These are phyloP conservation scores for Thamnophis sirtalis DNA, from an alignment of 2,113 vertebrate species.

Conservation along the genomic window DNA sequence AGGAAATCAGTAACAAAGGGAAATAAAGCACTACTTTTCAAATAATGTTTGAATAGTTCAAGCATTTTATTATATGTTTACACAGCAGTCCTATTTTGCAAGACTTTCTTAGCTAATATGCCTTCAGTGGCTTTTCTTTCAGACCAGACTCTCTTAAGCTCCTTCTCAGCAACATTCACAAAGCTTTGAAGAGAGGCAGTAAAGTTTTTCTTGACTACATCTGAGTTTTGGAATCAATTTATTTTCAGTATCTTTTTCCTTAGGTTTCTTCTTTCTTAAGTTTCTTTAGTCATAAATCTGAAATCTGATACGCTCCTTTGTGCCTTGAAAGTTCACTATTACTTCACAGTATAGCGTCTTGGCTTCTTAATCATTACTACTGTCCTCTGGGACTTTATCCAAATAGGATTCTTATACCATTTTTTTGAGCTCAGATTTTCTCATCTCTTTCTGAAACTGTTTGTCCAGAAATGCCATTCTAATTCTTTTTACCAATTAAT, in stretches of 20 bases:
- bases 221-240: neutral
- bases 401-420: neutral
- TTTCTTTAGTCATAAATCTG: neutral
- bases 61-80: neutral
- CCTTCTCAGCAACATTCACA: neutral
- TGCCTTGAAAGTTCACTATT: neutral
- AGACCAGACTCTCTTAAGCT: neutral
- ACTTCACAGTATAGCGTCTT: neutral
- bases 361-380: neutral
- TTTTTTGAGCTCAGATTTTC: neutral
- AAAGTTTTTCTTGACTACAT: neutral
- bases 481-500: neutral
- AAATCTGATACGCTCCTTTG: neutral
- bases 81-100: neutral
- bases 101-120: neutral
- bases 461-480: neutral
- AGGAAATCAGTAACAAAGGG: neutral
- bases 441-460: neutral
- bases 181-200: neutral
- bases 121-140: neutral
- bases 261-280: neutral
- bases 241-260: neutral
- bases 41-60: neutral
- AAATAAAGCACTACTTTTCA: neutral
- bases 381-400: neutral